Evolutionary conservation across 2,113 vertebrate species (phyloP).

Genomic region (Puma concolor): DNA sequence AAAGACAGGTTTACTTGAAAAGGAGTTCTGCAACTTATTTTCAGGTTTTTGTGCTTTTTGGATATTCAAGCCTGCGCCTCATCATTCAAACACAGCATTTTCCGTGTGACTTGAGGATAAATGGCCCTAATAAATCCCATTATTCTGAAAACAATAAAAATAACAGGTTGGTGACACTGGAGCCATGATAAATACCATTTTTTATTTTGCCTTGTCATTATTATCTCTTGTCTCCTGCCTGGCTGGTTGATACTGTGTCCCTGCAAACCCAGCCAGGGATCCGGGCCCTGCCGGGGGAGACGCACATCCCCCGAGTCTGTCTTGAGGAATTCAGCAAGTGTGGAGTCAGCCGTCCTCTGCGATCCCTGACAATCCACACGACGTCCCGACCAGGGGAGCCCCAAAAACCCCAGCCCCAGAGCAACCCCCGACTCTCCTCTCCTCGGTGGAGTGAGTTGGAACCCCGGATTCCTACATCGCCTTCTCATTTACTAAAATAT

Average conservation of each 20-base stretch:
- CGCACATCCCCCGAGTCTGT: fast-evolving
- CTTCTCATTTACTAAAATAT: fast-evolving
- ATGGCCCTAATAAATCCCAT: constrained; percentile 78
- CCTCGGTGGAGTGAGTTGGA: neutral
- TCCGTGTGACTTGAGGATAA: constrained; percentile 66
- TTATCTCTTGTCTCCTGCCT: constrained; percentile 64
- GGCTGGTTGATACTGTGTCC: constrained; percentile 57
- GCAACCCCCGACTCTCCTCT: fast-evolving
- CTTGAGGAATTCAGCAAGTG: fast-evolving
- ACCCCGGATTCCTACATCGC: fast-evolving
- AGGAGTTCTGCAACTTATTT: constrained; percentile 23
- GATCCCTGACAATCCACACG: fast-evolving
- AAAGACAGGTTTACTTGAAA: neutral
- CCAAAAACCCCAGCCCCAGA: neutral
- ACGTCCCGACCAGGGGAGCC: fast-evolving
- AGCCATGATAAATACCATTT: constrained; percentile 76
- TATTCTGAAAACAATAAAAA: constrained; percentile 83
- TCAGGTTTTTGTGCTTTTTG: neutral
- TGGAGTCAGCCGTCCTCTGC: fast-evolving
- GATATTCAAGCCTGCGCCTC: neutral
- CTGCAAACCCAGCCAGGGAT: neutral
- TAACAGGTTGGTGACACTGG: constrained; percentile 73
- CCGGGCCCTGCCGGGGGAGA: neutral
- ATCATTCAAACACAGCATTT: neutral
- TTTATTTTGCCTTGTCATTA: constrained; percentile 62